phyloP scores from a whole-genome alignment of 2,888 invertebrate species.

The Entomobrya multifasciata region DNA sequence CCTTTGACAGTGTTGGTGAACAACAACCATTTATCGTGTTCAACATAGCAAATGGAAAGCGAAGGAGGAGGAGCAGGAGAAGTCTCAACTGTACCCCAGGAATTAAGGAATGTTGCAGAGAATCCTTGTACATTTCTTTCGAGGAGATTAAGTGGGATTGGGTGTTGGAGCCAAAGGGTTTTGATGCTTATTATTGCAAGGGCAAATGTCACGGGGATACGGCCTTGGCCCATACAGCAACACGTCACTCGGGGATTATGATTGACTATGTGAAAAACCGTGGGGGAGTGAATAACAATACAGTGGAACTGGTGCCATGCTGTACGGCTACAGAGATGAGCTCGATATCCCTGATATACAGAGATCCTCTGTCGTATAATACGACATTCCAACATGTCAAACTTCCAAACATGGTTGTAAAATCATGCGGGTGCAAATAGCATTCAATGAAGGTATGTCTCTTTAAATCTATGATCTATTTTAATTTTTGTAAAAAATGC shows the following conservation, averaged over 20 bases:
- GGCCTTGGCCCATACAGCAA: slow-evolving; percentile 86
- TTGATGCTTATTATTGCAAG: slow-evolving; percentile 93
- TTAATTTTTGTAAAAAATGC: neutral
- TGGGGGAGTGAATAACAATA: slow-evolving; percentile 73
- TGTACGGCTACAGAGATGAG: slow-evolving; percentile 93
- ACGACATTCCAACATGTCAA: slow-evolving; percentile 82
- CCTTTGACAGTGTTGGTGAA: slow-evolving; percentile 82
- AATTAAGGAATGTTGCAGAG: slow-evolving; percentile 90
- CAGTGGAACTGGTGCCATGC: slow-evolving; percentile 87
- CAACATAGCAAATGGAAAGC: slow-evolving; percentile 82
- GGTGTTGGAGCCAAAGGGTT: slow-evolving; percentile 91
- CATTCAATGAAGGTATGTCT: slow-evolving; percentile 28
- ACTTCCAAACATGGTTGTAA: slow-evolving; percentile 94
- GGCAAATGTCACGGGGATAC: slow-evolving; percentile 90
- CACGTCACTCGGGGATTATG: slow-evolving; percentile 88
- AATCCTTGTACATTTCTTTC: slow-evolving; percentile 91
- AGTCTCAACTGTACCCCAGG: slow-evolving; percentile 87
- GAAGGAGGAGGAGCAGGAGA: slow-evolving; percentile 84
- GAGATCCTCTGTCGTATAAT: slow-evolving; percentile 86
- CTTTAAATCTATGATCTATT: no score
- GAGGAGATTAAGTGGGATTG: slow-evolving; percentile 93
- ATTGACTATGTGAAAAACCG: slow-evolving; percentile 81
- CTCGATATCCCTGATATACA: slow-evolving; percentile 89
- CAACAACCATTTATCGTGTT: slow-evolving; percentile 88
- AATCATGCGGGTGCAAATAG: slow-evolving; percentile 93